Conservation (phyloP, 1,140 invertebrate species). For the Adoxophyes honmai region DNA sequence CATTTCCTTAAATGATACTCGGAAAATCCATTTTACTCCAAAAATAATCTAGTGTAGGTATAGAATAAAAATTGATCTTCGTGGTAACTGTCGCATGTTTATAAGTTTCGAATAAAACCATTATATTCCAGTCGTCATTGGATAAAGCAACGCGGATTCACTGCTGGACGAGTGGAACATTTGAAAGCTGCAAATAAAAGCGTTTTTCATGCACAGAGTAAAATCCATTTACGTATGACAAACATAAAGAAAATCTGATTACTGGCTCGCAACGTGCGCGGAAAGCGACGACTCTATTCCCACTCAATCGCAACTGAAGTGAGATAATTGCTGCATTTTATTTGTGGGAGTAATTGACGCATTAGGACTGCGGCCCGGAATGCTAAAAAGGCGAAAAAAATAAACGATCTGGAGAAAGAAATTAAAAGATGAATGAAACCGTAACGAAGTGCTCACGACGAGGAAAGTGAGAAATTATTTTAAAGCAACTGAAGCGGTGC, state of each 20-base stretch:
- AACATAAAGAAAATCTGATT: background rate
- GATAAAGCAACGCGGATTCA: background rate
- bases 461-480: conserved; percentile 57
- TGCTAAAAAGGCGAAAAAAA: conserved; percentile 44
- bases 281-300: background rate
- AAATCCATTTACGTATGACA: background rate
- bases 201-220: background rate
- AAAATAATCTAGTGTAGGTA: too few relatives aligned
- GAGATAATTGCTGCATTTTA: conserved; percentile 26
- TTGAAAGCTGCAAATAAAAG: conserved; percentile 3
- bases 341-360: conserved; percentile 32
- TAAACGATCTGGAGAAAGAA: conserved; percentile 47
- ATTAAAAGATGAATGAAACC: conserved; percentile 56
- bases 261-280: background rate
- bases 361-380: conserved; percentile 31
- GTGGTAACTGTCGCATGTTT: too few relatives aligned
- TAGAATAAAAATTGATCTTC: too few relatives aligned
- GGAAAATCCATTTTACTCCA: too few relatives aligned
- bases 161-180: background rate
- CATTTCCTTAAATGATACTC: too few relatives aligned
- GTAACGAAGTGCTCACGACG: conserved; percentile 52
- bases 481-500: conserved; percentile 41
- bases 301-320: background rate
- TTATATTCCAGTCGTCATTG: background rate
- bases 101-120: too few relatives aligned